Conservation (phyloP, 2,797 vertebrate genomes). For the Crenuchus spilurus region DNA sequence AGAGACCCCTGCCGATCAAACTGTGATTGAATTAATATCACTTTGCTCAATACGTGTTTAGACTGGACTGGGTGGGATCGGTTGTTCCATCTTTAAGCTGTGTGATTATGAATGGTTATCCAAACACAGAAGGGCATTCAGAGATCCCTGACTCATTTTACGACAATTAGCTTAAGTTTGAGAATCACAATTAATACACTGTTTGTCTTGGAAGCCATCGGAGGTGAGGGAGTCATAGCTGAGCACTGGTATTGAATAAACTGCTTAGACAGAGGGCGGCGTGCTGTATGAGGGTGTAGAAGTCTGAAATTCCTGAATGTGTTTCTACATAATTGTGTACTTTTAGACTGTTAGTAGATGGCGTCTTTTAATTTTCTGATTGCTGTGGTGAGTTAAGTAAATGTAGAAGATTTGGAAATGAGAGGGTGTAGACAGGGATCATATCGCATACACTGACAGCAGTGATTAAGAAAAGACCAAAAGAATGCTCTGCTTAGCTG, state of each 20-base stretch:
- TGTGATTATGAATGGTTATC: constrained; percentile 61
- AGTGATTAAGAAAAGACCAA: too few species aligned
- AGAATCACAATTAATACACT: constrained; percentile 53
- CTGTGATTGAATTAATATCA: constrained; percentile 48
- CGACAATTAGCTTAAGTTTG: constrained; percentile 55
- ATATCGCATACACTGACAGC: neutral
- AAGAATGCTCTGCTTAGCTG: too few species aligned
- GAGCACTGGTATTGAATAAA: constrained; percentile 33
- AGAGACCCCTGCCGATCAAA: constrained; percentile 25
- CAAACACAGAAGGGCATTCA: constrained; percentile 46
- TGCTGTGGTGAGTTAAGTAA: neutral
- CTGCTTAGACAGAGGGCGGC: constrained; percentile 32
- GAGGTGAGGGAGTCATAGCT: constrained; percentile 36
- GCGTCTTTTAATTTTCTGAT: neutral
- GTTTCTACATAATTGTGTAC: constrained; percentile 36
- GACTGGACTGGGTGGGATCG: constrained; percentile 43
- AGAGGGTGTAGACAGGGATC: neutral
- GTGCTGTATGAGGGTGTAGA: neutral
- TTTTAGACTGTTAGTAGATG: neutral
- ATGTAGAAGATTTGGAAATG: neutral
- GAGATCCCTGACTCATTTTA: constrained; percentile 46
- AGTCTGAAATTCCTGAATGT: constrained; percentile 33
- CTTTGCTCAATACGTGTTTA: constrained; percentile 48
- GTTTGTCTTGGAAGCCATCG: constrained; percentile 60
- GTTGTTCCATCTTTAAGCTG: constrained; percentile 31